These are phyloP conservation scores for Solea senegalensis DNA, from an alignment of 2,113 vertebrate species.

Conservation along the genomic window DNA sequence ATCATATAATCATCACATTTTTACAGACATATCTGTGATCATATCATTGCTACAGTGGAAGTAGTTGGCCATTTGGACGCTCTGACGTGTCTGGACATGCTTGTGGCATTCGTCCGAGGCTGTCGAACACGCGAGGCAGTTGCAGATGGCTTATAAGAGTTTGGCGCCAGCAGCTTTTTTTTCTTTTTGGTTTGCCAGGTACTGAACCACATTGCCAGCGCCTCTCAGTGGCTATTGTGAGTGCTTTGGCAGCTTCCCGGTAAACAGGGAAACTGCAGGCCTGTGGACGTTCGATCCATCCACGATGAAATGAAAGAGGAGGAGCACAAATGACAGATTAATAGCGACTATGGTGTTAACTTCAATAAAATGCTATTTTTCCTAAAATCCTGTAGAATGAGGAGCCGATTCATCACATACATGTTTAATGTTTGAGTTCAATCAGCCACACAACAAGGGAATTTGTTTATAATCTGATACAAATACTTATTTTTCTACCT, in stretches of 20 bases:
- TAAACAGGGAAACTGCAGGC: conserved; percentile 31
- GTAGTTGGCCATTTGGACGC: conserved; percentile 41
- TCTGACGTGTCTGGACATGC: conserved; percentile 51
- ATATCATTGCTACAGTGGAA: conserved; percentile 5
- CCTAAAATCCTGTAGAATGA: neutral
- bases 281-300: conserved; percentile 40
- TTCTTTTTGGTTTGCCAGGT: conserved; percentile 57
- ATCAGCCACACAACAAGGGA: neutral
- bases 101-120: conserved; percentile 55
- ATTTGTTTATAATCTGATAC: neutral
- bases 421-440: neutral
- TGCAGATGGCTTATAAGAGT: conserved; percentile 68
- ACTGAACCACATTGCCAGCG: conserved; percentile 56
- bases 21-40: conserved; percentile 2
- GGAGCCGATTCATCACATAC: neutral
- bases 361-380: conserved; percentile 7
- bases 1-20: neutral
- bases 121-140: conserved; percentile 54
- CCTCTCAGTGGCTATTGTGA: conserved; percentile 61
- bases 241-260: conserved; percentile 61
- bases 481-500: conserved; percentile 2
- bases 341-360: conserved; percentile 17
- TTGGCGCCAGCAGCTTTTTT: conserved; percentile 55
- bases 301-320: conserved; percentile 35
- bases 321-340: conserved; percentile 32